Evolutionary conservation across 2,113 vertebrate genomes (phyloP).

Genomic region (Dolichallabes microphthalmus): DNA sequence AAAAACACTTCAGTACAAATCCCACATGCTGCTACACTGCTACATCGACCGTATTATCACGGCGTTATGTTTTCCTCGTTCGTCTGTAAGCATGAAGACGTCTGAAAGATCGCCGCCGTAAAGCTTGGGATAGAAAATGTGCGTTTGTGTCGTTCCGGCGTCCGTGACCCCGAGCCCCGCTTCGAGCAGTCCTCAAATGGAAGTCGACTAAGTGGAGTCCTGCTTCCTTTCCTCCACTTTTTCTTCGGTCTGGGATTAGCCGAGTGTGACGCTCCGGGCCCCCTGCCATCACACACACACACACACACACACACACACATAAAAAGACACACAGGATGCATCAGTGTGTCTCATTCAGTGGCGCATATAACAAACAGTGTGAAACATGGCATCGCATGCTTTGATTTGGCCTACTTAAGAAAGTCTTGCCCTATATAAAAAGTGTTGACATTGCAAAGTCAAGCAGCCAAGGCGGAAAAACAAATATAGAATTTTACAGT

Average conservation of each 20-base stretch:
- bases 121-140: background rate
- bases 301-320: too few species aligned
- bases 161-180: conserved; percentile 3
- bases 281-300: conserved; percentile 40
- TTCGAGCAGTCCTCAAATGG: conserved; percentile 19
- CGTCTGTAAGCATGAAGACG: background rate
- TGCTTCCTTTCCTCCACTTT: conserved; percentile 7
- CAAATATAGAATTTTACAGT: background rate
- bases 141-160: conserved; percentile 30
- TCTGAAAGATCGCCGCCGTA: background rate
- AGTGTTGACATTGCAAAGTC: background rate
- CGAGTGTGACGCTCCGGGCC: conserved; percentile 24
- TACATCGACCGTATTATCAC: background rate
- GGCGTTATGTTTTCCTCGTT: background rate
- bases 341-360: conserved; percentile 16
- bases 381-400: background rate
- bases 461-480: background rate
- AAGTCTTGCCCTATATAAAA: background rate
- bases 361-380: background rate
- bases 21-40: conserved; percentile 34
- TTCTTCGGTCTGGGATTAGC: conserved; percentile 1
- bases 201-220: conserved; percentile 20
- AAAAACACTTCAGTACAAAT: conserved; percentile 23
- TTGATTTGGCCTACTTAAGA: background rate
- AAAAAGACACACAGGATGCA: conserved; percentile 8